phyloP scores from a whole-genome alignment of 1,140 invertebrate species.

The Drosophila santomea region DNA sequence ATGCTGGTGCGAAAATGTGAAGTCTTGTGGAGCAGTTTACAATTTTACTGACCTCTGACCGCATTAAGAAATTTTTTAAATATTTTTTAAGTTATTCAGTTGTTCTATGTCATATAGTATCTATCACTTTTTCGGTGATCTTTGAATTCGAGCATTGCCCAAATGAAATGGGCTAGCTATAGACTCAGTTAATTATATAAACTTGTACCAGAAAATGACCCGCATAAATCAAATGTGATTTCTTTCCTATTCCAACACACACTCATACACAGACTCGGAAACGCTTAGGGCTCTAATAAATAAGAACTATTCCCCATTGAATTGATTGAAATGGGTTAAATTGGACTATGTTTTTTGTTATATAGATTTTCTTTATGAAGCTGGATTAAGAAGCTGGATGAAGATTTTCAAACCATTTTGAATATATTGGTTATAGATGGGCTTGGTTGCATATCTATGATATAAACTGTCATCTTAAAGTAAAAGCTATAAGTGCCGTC shows the following conservation, averaged over 20 bases:
- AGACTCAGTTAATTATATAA: constrained; percentile 39
- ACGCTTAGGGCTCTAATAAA: constrained; percentile 25
- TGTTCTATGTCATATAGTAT: neutral
- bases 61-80: neutral
- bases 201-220: constrained; percentile 48
- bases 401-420: too few relatives aligned
- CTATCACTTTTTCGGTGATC: neutral
- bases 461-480: neutral
- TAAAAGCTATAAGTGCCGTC: constrained; percentile 8
- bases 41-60: neutral
- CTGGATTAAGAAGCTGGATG: too few relatives aligned
- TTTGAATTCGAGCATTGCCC: neutral
- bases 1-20: neutral
- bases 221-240: constrained; percentile 51
- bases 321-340: constrained; percentile 25
- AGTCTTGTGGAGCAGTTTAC: neutral
- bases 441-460: neutral
- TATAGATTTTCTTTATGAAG: neutral
- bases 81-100: neutral
- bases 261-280: neutral
- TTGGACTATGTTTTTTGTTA: neutral
- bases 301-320: constrained; percentile 7
- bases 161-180: constrained; percentile 3
- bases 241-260: constrained; percentile 27
- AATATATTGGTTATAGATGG: too few relatives aligned